These are phyloP conservation scores for Scomber japonicus DNA, from an alignment of 2,113 vertebrate species.

Conservation along the genomic window DNA sequence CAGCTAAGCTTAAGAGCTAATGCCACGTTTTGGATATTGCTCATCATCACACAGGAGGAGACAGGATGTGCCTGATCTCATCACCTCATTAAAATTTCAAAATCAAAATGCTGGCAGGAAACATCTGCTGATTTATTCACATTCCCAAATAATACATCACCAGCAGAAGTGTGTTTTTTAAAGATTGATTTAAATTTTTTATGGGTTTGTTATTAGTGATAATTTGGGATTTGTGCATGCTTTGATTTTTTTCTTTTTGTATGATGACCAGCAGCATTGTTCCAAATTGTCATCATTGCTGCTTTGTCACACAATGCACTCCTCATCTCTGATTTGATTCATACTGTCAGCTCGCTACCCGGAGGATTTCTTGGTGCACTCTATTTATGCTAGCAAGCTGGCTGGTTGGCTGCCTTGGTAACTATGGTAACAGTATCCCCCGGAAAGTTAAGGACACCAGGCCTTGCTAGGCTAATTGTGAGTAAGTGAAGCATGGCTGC, in stretches of 20 bases:
- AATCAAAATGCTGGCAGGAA: slow-evolving; percentile 21
- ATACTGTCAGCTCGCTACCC: slow-evolving; percentile 23
- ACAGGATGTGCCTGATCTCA: slow-evolving; percentile 14
- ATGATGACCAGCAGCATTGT: not conserved
- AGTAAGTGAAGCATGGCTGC: slow-evolving; percentile 72
- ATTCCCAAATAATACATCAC: not conserved
- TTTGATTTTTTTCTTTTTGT: not conserved
- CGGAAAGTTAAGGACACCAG: slow-evolving; percentile 64
- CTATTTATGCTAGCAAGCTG: slow-evolving; percentile 76
- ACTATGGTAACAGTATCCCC: slow-evolving; percentile 78
- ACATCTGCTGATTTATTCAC: slow-evolving; percentile 43
- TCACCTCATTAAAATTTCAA: slow-evolving; percentile 44
- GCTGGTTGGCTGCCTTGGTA: slow-evolving; percentile 72
- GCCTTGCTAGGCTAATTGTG: slow-evolving; percentile 68
- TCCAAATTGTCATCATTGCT: not conserved
- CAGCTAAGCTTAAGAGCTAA: slow-evolving; percentile 60
- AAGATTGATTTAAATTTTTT: not conserved
- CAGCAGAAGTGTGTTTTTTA: slow-evolving; percentile 11
- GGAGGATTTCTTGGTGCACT: slow-evolving; percentile 62
- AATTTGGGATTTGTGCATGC: slow-evolving; percentile 23
- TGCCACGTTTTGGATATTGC: slow-evolving; percentile 50
- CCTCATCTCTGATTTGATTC: slow-evolving; percentile 37
- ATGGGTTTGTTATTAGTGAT: slow-evolving; percentile 10
- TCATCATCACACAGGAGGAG: slow-evolving; percentile 28
- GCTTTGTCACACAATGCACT: slow-evolving; percentile 20